These are phyloP conservation scores for Pocillopora verrucosa DNA, from an alignment of 64 coral and sea anemone species.

Conservation along the genomic window DNA sequence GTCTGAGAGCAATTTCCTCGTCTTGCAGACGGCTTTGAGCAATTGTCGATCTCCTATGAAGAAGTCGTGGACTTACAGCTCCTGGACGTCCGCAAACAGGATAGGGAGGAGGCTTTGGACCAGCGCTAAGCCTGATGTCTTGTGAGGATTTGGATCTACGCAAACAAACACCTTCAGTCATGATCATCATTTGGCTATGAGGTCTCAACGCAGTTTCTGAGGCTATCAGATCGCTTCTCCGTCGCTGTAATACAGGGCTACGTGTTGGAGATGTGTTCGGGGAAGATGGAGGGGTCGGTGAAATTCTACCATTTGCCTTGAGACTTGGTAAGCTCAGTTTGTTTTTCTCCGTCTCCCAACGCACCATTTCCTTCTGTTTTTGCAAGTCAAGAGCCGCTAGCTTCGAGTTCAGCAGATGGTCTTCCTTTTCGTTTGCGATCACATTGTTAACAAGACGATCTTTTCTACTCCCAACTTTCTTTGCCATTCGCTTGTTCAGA, in stretches of 20 bases:
- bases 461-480: background rate
- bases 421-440: slow-evolving; percentile 1
- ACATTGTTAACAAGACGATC: slow-evolving; percentile 5
- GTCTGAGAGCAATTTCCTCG: background rate
- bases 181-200: background rate
- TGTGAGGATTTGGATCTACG: slow-evolving; percentile 33
- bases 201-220: background rate
- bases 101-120: background rate
- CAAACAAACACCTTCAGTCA: background rate
- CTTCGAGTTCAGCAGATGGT: background rate
- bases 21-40: background rate
- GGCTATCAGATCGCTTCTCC: background rate
- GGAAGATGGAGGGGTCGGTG: slow-evolving; percentile 5
- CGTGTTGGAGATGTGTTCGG: background rate
- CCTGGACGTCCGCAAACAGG: background rate
- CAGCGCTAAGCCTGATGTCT: background rate
- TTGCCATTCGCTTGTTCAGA: background rate
- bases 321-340: slow-evolving; percentile 16
- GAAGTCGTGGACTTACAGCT: background rate
- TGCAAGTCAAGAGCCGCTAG: slow-evolving; percentile 22
- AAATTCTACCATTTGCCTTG: background rate
- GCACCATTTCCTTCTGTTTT: slow-evolving; percentile 7
- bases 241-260: slow-evolving; percentile 6
- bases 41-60: slow-evolving; percentile 18
- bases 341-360: slow-evolving; percentile 33